These are phyloP conservation scores for Trachelus troglodyta DNA, from an alignment of 2,888 invertebrate species.

Conservation along the genomic window DNA sequence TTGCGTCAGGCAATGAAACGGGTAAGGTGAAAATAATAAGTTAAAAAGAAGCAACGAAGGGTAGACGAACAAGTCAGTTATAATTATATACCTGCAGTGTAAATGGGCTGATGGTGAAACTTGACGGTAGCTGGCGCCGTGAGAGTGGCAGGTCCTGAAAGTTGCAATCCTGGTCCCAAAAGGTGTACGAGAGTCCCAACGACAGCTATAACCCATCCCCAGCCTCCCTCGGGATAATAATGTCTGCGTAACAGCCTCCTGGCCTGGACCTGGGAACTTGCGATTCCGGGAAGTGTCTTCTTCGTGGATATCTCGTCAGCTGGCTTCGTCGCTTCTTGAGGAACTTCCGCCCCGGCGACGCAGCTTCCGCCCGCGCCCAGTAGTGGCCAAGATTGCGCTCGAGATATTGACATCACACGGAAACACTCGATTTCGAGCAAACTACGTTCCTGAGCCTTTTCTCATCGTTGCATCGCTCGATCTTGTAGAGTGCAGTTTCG, in stretches of 20 bases:
- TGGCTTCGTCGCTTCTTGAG: constrained; percentile 24
- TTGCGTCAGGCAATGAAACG: background rate
- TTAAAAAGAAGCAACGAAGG: background rate
- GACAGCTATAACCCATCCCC: constrained; percentile 85
- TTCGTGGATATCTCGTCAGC: constrained; percentile 11
- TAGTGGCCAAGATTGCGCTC: constrained; percentile 69
- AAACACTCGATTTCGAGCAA: background rate
- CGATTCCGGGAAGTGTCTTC: constrained; percentile 11
- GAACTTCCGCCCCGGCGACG: constrained; percentile 46
- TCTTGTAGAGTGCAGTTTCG: background rate
- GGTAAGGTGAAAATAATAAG: background rate
- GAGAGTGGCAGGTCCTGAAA: constrained; percentile 66
- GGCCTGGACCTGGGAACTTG: constrained; percentile 70
- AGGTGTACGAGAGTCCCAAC: constrained; percentile 75
- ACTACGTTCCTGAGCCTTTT: background rate
- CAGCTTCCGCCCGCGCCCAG: constrained; percentile 42
- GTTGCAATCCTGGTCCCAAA: constrained; percentile 80
- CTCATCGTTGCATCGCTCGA: background rate
- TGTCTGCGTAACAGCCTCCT: constrained; percentile 77
- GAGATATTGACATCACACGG: constrained; percentile 63
- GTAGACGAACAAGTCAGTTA: background rate
- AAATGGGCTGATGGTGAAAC: constrained; percentile 51
- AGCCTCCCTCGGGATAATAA: constrained; percentile 89
- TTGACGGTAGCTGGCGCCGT: constrained; percentile 49
- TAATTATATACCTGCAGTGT: constrained; percentile 47